phyloP scores from a whole-genome alignment of 2,888 invertebrate genomes.

The Alsophila aescularia region DNA sequence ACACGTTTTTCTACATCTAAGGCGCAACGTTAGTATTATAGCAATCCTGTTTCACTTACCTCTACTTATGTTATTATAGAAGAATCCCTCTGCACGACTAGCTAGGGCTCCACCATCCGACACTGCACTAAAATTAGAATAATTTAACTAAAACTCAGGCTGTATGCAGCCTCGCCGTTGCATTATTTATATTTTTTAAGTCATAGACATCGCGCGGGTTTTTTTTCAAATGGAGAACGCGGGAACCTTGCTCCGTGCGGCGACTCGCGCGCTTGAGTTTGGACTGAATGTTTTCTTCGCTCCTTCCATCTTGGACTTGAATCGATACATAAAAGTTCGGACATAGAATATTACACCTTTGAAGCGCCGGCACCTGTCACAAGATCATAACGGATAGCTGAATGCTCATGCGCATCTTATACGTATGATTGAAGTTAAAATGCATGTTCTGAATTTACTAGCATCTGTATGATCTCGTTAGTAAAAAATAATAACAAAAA shows the following conservation, averaged over 20 bases:
- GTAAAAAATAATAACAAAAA: too few species aligned
- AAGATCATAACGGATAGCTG: conserved; percentile 22
- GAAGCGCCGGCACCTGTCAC: conserved; percentile 15
- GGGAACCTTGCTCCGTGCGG: conserved; percentile 52
- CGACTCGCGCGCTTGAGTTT: conserved; percentile 61
- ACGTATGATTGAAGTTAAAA: conserved; percentile 1
- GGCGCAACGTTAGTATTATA: conserved; percentile 48
- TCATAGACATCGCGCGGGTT: conserved; percentile 59
- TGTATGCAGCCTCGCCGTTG: conserved; percentile 34
- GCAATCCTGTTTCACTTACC: conserved; percentile 66
- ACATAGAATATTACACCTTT: conserved; percentile 17
- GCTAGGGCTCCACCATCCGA: conserved; percentile 53
- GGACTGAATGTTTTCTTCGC: conserved; percentile 68
- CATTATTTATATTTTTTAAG: conserved; percentile 48
- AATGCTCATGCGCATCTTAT: conserved; percentile 11
- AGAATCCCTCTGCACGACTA: conserved; percentile 42
- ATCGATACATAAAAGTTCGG: conserved; percentile 27
- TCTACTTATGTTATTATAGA: conserved; percentile 52
- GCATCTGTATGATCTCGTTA: too few species aligned
- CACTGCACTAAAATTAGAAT: conserved; percentile 47
- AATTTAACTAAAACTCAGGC: conserved; percentile 43
- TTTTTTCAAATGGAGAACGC: conserved; percentile 43
- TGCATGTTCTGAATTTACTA: not conserved
- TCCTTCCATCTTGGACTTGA: conserved; percentile 28
- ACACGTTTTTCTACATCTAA: conserved; percentile 50